Percentiles rank a stretch among this genome's conserved stretches.
Evolutionary conservation across 2,888 invertebrate genomes (phyloP).

Genomic region (Charanyca ferruginea): DNA sequence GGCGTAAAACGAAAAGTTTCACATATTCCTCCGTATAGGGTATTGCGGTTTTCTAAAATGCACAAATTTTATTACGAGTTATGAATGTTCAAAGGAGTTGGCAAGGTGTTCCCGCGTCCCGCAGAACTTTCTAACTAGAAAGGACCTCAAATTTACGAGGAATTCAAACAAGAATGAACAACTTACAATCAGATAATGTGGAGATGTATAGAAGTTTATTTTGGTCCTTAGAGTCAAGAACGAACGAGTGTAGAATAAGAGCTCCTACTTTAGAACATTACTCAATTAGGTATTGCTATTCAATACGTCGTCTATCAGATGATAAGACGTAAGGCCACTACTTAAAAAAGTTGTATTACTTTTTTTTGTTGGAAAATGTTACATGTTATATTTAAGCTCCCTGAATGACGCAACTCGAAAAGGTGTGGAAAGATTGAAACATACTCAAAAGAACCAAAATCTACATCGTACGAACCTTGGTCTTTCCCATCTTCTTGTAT

Average conservation of each 20-base stretch:
- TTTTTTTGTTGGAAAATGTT: too few relatives aligned
- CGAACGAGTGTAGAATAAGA: constrained; percentile 26
- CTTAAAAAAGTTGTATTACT: too few relatives aligned
- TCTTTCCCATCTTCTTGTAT: too few relatives aligned
- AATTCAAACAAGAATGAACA: constrained; percentile 49
- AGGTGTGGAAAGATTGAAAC: too few relatives aligned
- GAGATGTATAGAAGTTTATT: constrained; percentile 40
- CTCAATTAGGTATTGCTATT: background rate
- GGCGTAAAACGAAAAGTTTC: constrained; percentile 50
- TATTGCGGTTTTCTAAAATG: constrained; percentile 59
- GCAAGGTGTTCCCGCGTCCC: constrained; percentile 47
- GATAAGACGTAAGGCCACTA: background rate
- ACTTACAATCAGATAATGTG: constrained; percentile 49
- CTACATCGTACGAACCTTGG: too few relatives aligned
- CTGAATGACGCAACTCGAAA: too few relatives aligned
- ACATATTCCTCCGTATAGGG: constrained; percentile 44
- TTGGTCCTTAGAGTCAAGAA: constrained; percentile 25
- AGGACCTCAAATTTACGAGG: constrained; percentile 39
- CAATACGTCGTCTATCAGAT: background rate
- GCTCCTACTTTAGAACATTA: background rate
- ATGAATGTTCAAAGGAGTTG: constrained; percentile 59
- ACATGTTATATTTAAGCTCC: too few relatives aligned
- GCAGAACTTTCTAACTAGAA: constrained; percentile 50
- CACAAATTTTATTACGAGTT: constrained; percentile 62
- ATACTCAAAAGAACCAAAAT: too few relatives aligned